phyloP scores from a whole-genome alignment of 2,888 invertebrate genomes.

The Chrysopilus asiliformis region DNA sequence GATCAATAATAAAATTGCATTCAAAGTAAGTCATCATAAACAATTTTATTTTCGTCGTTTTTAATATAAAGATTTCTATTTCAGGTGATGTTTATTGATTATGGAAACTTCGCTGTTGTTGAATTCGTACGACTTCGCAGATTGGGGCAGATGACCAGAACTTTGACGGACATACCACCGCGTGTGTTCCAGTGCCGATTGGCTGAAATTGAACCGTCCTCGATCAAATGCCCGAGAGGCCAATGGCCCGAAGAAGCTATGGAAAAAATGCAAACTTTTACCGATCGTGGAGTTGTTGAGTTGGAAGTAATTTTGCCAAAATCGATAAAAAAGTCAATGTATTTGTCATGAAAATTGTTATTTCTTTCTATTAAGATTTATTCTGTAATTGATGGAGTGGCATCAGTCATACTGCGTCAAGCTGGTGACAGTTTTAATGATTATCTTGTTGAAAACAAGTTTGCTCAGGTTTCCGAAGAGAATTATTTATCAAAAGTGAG shows the following conservation, averaged over 20 bases:
- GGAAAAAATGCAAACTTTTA: constrained; percentile 35
- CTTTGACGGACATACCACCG: constrained; percentile 37
- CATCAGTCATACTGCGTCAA: constrained; percentile 48
- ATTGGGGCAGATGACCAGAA: constrained; percentile 21
- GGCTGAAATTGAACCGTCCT: constrained; percentile 54
- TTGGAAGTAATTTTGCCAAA: constrained; percentile 34
- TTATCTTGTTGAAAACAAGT: constrained; percentile 45
- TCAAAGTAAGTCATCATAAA: too few species aligned
- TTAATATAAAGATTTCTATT: constrained; percentile 12
- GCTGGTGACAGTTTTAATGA: constrained; percentile 45
- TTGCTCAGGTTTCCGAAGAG: constrained; percentile 58
- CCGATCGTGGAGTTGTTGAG: constrained; percentile 30
- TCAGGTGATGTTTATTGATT: constrained; percentile 66
- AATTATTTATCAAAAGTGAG: constrained; percentile 63
- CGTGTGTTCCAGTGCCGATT: constrained; percentile 59
- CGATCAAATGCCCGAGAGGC: constrained; percentile 43
- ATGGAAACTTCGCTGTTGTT: constrained; percentile 48
- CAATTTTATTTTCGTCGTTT: too few species aligned
- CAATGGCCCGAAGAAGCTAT: constrained; percentile 47
- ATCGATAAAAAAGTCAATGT: background rate
- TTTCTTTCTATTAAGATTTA: constrained; percentile 38
- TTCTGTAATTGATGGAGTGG: constrained; percentile 65
- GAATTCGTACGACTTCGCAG: constrained; percentile 36
- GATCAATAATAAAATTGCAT: too few species aligned
- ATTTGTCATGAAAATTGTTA: background rate